phyloP scores from a whole-genome alignment of 1,140 invertebrate species.

The Neodiprion pinetum region DNA sequence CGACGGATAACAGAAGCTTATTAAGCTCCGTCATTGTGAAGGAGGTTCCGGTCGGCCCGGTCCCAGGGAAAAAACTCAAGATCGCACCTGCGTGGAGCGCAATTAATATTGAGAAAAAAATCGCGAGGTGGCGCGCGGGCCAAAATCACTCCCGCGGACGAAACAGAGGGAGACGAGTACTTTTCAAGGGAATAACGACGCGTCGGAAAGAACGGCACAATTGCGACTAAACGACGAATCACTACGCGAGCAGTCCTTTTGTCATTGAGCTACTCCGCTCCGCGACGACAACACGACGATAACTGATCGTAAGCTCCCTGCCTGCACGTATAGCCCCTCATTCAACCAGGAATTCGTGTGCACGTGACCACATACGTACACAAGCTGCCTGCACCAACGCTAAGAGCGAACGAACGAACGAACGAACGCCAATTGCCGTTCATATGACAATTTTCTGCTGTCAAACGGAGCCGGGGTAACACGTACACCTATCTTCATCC shows the following conservation, averaged over 20 bases:
- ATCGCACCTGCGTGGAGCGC: background rate
- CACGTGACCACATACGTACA: background rate
- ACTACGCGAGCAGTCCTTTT: background rate
- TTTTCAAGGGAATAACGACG: too few relatives aligned
- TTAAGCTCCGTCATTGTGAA: slow-evolving; percentile 33
- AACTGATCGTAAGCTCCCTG: background rate
- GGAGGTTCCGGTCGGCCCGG: background rate
- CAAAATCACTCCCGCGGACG: too few relatives aligned
- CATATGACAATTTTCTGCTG: background rate
- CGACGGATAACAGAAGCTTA: slow-evolving; percentile 40
- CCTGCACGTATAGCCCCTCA: background rate
- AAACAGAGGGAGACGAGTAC: too few relatives aligned
- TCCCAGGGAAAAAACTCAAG: background rate
- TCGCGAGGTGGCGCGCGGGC: background rate
- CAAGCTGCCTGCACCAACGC: too few relatives aligned
- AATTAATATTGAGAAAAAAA: background rate
- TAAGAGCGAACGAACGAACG: too few relatives aligned
- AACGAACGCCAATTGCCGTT: background rate
- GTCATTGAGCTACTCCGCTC: background rate
- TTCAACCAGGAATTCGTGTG: background rate
- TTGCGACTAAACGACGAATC: slow-evolving; percentile 2
- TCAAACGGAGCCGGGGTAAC: background rate
- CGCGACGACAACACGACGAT: background rate
- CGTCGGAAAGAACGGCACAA: background rate
- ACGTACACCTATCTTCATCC: background rate